These are phyloP conservation scores for Zeus faber DNA, from an alignment of 2,113 vertebrate genomes.

Conservation along the genomic window DNA sequence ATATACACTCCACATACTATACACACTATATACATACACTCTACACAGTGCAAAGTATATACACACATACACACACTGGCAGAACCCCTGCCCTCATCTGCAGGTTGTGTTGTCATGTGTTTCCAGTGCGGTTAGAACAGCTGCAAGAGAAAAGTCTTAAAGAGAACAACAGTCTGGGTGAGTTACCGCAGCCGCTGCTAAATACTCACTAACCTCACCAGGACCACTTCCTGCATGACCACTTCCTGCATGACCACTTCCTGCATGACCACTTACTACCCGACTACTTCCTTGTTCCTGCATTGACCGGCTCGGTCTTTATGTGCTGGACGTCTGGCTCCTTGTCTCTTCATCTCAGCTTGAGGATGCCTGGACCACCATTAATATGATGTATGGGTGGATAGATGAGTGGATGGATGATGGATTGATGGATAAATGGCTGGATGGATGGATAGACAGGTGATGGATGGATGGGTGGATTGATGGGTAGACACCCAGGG, in stretches of 20 bases:
- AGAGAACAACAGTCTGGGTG: conserved; percentile 97
- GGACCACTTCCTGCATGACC: conserved; percentile 18
- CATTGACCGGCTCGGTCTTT: too few relatives aligned
- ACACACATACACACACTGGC: neutral
- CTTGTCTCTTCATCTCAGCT: conserved; percentile 27
- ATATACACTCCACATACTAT: too few relatives aligned
- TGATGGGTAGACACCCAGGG: too few relatives aligned
- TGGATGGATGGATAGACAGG: too few relatives aligned
- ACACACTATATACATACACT: neutral
- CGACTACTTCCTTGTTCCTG: conserved; percentile 21
- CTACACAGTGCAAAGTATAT: neutral
- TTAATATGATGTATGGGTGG: too few relatives aligned
- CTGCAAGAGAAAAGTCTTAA: conserved; percentile 98
- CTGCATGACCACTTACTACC: conserved; percentile 40
- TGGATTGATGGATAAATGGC: too few relatives aligned
- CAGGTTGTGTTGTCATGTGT: too few relatives aligned
- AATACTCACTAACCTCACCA: conserved; percentile 5
- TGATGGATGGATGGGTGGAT: too few relatives aligned
- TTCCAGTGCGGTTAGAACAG: conserved; percentile 96
- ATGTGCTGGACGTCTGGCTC: too few relatives aligned
- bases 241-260: conserved; percentile 43
- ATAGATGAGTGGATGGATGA: too few relatives aligned
- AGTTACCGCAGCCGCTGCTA: conserved; percentile 67
- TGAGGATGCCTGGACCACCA: too few relatives aligned
- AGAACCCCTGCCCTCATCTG: too few relatives aligned